A percentile compares a stretch with the other conserved stretches of the same genome.
Conservation (phyloP, 2,888 invertebrate genomes). For the Aproaerema taeniolella region DNA sequence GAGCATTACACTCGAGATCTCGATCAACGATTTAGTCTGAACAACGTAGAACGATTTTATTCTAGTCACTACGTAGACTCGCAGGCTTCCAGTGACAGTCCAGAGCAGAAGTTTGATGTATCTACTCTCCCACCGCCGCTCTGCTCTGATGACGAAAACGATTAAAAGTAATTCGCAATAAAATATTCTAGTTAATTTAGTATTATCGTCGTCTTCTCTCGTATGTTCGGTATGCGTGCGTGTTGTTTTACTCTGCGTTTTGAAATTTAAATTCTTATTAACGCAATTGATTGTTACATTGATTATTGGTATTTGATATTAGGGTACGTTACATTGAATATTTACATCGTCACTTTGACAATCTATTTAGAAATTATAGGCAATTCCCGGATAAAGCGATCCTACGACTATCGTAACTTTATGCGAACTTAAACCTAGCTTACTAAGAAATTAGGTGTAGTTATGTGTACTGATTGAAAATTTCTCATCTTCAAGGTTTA, state of each 20-base stretch:
- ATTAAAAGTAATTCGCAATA: constrained; percentile 37
- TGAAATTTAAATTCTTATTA: constrained; percentile 49
- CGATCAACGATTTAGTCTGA: constrained; percentile 68
- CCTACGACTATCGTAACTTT: constrained; percentile 43
- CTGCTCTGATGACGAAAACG: constrained; percentile 85
- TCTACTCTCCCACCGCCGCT: constrained; percentile 87
- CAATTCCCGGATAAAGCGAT: constrained; percentile 56
- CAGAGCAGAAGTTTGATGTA: constrained; percentile 86
- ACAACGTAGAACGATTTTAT: constrained; percentile 69
- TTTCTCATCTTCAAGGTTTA: constrained; percentile 19
- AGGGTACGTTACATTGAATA: constrained; percentile 49
- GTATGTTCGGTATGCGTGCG: constrained; percentile 35
- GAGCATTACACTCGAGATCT: constrained; percentile 53
- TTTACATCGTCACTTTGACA: constrained; percentile 38
- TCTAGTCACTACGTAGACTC: constrained; percentile 76
- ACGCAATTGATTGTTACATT: constrained; percentile 59
- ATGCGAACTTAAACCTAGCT: constrained; percentile 53
- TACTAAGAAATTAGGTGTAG: constrained; percentile 56
- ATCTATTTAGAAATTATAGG: constrained; percentile 47
- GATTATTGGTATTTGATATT: constrained; percentile 61
- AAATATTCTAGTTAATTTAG: constrained; percentile 27
- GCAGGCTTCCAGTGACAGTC: constrained; percentile 80
- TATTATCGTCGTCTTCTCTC: constrained; percentile 35
- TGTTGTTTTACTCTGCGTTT: constrained; percentile 40
- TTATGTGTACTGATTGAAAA: constrained; percentile 43